These are phyloP conservation scores for Mesoclemmys tuberculata DNA, from an alignment of 2,113 vertebrate genomes.

Conservation along the genomic window DNA sequence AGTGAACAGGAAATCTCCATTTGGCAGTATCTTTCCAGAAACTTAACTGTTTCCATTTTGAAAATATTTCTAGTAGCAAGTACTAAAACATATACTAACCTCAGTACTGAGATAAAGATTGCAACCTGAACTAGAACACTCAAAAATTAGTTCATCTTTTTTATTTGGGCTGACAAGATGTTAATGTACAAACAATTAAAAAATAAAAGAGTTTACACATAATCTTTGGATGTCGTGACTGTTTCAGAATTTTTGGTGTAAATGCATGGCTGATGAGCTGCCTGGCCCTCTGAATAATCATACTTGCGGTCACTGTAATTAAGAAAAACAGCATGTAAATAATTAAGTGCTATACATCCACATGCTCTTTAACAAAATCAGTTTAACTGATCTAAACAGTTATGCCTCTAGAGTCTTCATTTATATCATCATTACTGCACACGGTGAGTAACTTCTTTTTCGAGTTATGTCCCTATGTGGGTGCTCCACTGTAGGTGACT, in stretches of 20 bases:
- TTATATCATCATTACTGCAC: neutral
- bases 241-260: constrained; percentile 43
- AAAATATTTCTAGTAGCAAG: neutral
- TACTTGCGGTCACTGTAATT: constrained; percentile 63
- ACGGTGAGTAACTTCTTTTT: too few relatives aligned
- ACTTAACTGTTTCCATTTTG: constrained; percentile 8
- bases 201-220: constrained; percentile 53
- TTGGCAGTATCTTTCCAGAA: neutral
- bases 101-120: constrained; percentile 25
- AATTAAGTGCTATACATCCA: neutral
- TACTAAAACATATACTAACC: neutral
- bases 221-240: constrained; percentile 54
- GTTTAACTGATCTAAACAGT: neutral
- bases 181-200: neutral
- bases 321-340: neutral
- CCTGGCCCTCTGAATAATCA: constrained; percentile 26
- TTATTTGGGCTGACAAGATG: constrained; percentile 4
- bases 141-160: neutral
- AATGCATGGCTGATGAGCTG: neutral
- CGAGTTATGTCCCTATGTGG: too few relatives aligned
- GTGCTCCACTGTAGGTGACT: too few relatives aligned
- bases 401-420: neutral
- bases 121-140: neutral
- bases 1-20: neutral
- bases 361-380: accelerated